These are phyloP conservation scores for Caprella mutica DNA, from an alignment of 2,888 invertebrate species.

Conservation along the genomic window DNA sequence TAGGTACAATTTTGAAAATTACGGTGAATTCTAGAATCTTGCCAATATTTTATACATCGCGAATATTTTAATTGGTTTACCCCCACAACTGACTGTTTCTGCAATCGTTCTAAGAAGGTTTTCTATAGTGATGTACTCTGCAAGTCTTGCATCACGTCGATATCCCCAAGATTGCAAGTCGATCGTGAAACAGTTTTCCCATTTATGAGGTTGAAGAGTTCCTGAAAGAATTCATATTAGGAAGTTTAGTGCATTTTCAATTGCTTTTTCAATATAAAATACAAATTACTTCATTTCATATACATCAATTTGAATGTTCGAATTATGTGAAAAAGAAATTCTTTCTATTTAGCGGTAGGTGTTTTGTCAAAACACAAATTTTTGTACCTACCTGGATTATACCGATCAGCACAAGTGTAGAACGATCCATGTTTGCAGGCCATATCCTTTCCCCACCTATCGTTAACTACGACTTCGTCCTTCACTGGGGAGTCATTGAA, in stretches of 20 bases:
- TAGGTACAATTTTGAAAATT: too few relatives aligned
- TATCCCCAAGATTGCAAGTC: slow-evolving; percentile 80
- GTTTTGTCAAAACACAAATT: too few relatives aligned
- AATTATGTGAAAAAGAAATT: too few relatives aligned
- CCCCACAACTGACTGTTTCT: slow-evolving; percentile 71
- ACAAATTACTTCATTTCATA: too few relatives aligned
- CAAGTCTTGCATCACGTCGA: slow-evolving; percentile 55
- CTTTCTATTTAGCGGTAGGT: too few relatives aligned
- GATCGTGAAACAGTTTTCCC: slow-evolving; percentile 91
- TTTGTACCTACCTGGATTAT: slow-evolving; percentile 59
- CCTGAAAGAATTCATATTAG: slow-evolving; percentile 45
- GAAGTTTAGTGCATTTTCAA: too few relatives aligned
- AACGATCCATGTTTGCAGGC: slow-evolving; percentile 80
- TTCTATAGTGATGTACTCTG: slow-evolving; percentile 51
- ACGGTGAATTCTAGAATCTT: too few relatives aligned
- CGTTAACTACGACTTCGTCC: slow-evolving; percentile 79
- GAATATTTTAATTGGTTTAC: too few relatives aligned
- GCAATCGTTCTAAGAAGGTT: slow-evolving; percentile 60
- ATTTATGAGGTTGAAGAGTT: slow-evolving; percentile 62
- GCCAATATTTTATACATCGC: too few relatives aligned
- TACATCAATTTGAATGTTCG: too few relatives aligned
- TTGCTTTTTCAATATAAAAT: too few relatives aligned
- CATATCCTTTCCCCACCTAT: slow-evolving; percentile 76
- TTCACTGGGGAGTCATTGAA: slow-evolving; percentile 85
- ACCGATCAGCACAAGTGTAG: slow-evolving; percentile 66